A percentile compares a stretch with the other conserved stretches of the same genome.
Conservation (phyloP, 2,797 vertebrate species). For the Hydrocynus forskahlii region DNA sequence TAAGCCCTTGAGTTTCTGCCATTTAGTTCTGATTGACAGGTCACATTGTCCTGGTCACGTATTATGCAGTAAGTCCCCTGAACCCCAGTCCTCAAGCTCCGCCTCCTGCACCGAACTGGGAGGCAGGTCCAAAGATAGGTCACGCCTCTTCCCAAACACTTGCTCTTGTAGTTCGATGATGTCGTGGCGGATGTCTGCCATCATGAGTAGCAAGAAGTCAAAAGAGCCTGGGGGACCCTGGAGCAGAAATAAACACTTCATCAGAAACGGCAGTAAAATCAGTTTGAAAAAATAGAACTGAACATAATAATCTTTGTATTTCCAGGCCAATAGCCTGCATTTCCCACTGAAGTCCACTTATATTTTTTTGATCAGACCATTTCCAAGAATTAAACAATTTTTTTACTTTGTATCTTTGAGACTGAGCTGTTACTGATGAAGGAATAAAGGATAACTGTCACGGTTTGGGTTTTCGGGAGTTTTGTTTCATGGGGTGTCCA, state of each 20-base stretch:
- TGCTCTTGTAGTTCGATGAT: conserved; percentile 82
- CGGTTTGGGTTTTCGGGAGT: too few relatives aligned
- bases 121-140: conserved; percentile 71
- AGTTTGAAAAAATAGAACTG: too few relatives aligned
- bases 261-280: background rate
- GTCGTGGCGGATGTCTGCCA: conserved; percentile 82
- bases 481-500: too few relatives aligned
- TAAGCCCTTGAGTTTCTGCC: conserved; percentile 2
- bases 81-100: conserved; percentile 76
- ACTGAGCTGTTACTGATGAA: too few relatives aligned
- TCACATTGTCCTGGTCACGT: conserved; percentile 65
- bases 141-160: conserved; percentile 75
- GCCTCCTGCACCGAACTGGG: conserved; percentile 69
- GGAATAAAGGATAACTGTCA: too few relatives aligned
- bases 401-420: too few relatives aligned
- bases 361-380: too few relatives aligned
- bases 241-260: conserved; percentile 10
- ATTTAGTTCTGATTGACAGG: conserved; percentile 33
- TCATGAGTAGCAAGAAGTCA: conserved; percentile 82
- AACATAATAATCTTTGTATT: too few relatives aligned
- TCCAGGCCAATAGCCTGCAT: too few relatives aligned
- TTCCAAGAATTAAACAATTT: too few relatives aligned
- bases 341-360: too few relatives aligned
- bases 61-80: conserved; percentile 70
- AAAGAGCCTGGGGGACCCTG: conserved; percentile 83